Conservation (phyloP, 2,888 invertebrate species). For the Parnassius glacialis region DNA sequence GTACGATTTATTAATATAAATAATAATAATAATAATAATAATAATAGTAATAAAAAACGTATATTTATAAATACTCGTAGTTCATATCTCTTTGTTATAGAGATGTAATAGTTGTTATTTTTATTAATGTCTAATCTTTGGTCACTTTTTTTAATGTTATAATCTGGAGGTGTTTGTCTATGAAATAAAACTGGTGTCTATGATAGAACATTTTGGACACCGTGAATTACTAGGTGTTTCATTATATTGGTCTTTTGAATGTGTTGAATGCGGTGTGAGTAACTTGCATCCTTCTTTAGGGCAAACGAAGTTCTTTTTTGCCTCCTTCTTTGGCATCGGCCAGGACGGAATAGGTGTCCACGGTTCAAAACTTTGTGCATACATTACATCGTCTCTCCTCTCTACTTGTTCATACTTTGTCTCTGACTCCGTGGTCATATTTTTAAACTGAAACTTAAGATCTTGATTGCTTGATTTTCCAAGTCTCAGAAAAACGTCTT, state of each 20-base stretch:
- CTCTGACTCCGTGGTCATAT: not conserved
- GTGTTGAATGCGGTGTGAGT: slow-evolving; percentile 38
- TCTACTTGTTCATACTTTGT: not conserved
- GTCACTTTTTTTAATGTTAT: no score
- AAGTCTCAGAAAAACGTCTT: not conserved
- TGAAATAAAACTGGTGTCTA: not conserved
- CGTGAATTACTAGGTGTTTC: slow-evolving; percentile 1
- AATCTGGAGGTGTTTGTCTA: no score
- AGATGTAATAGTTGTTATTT: no score
- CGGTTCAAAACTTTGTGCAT: slow-evolving; percentile 48
- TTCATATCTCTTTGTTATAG: no score
- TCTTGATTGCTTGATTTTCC: not conserved
- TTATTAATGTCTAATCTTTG: no score
- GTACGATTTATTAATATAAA: no score
- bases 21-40: no score
- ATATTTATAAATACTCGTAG: no score
- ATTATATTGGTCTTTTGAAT: slow-evolving; percentile 34
- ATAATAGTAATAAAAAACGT: no score
- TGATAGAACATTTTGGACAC: not conserved
- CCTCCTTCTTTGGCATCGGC: slow-evolving; percentile 43
- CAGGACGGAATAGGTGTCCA: slow-evolving; percentile 67
- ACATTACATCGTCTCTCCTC: slow-evolving; percentile 12
- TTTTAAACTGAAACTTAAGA: not conserved
- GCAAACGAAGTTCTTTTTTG: slow-evolving; percentile 40
- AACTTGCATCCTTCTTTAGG: slow-evolving; percentile 55